Evolutionary conservation across 1,140 invertebrate genomes (phyloP).

Genomic region (Meloidogyne chitwoodi): DNA sequence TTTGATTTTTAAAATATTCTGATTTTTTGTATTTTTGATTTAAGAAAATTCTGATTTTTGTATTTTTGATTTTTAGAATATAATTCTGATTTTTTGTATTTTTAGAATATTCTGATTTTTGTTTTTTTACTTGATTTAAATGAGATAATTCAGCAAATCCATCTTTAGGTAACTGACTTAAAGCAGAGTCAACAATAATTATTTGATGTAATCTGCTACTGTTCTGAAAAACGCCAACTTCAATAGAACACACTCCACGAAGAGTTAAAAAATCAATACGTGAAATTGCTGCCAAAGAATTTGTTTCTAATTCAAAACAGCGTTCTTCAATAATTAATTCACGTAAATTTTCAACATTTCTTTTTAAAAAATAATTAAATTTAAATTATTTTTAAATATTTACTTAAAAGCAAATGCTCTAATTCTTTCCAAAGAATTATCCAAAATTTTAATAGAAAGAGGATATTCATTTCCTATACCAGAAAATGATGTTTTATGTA

Average conservation of each 20-base stretch:
- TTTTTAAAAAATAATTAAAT: neutral
- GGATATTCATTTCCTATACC: slow-evolving; percentile 42
- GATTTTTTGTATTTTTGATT: neutral
- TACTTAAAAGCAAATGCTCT: slow-evolving; percentile 41
- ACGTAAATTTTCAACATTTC: slow-evolving; percentile 47
- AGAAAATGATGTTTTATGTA: slow-evolving; percentile 40
- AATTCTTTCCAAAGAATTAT: slow-evolving; percentile 42
- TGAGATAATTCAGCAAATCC: slow-evolving; percentile 42
- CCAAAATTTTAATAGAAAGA: slow-evolving; percentile 34
- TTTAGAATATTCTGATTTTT: neutral
- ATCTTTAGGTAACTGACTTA: slow-evolving; percentile 25
- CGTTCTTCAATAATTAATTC: slow-evolving; percentile 39
- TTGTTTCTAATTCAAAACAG: slow-evolving; percentile 37
- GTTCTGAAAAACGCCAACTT: slow-evolving; percentile 6
- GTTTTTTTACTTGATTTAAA: slow-evolving; percentile 45
- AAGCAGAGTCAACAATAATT: slow-evolving; percentile 34
- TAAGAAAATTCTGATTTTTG: neutral
- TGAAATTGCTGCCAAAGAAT: slow-evolving; percentile 33
- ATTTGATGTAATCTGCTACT: slow-evolving; percentile 34
- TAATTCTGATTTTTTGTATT: too few relatives aligned
- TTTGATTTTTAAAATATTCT: neutral
- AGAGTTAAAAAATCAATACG: slow-evolving; percentile 47
- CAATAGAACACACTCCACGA: slow-evolving; percentile 27
- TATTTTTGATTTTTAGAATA: neutral
- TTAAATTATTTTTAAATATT: neutral